Percentiles rank a stretch among this genome's conserved stretches.
These are phyloP conservation scores for Hypomecis atomaria DNA, from an alignment of 2,888 invertebrate genomes.

Conservation along the genomic window DNA sequence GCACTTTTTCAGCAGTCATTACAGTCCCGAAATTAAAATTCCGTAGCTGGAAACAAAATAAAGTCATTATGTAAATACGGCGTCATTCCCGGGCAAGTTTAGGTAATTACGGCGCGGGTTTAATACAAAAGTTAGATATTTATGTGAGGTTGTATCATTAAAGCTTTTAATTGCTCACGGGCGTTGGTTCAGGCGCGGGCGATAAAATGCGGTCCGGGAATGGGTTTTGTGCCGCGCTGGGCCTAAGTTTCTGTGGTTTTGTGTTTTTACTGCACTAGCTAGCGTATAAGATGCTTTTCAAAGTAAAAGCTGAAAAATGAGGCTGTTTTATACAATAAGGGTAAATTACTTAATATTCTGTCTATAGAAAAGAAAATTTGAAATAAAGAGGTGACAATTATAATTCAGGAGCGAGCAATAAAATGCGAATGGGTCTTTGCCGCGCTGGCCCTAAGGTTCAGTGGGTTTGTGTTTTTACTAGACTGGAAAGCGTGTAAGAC, in stretches of 20 bases:
- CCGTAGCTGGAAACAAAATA: slow-evolving; percentile 74
- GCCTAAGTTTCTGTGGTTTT: slow-evolving; percentile 12
- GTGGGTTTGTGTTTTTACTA: too few relatives aligned
- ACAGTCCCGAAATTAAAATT: slow-evolving; percentile 66
- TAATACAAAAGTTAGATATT: slow-evolving; percentile 45
- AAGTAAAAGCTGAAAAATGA: too few relatives aligned
- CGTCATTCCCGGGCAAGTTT: slow-evolving; percentile 71
- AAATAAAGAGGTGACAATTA: too few relatives aligned
- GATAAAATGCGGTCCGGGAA: slow-evolving; percentile 38
- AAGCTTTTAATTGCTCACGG: slow-evolving; percentile 40
- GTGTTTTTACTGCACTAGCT: not conserved
- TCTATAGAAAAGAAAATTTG: too few relatives aligned
- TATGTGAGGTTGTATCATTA: slow-evolving; percentile 42
- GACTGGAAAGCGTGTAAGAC: too few relatives aligned
- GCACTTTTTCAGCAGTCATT: slow-evolving; percentile 10
- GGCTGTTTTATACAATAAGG: too few relatives aligned
- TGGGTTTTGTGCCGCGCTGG: slow-evolving; percentile 24
- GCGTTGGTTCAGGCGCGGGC: slow-evolving; percentile 30
- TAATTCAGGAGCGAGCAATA: too few relatives aligned
- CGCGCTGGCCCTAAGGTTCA: too few relatives aligned
- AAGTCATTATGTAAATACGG: slow-evolving; percentile 81
- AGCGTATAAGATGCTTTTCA: too few relatives aligned
- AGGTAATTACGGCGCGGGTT: slow-evolving; percentile 67
- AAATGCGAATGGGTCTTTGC: too few relatives aligned
- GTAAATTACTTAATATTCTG: too few relatives aligned